Evolutionary conservation across 2,797 vertebrate species (phyloP), one percentile per base, ranked within the genome.

Genomic region (Pagetopsis macropterus): DNA sequence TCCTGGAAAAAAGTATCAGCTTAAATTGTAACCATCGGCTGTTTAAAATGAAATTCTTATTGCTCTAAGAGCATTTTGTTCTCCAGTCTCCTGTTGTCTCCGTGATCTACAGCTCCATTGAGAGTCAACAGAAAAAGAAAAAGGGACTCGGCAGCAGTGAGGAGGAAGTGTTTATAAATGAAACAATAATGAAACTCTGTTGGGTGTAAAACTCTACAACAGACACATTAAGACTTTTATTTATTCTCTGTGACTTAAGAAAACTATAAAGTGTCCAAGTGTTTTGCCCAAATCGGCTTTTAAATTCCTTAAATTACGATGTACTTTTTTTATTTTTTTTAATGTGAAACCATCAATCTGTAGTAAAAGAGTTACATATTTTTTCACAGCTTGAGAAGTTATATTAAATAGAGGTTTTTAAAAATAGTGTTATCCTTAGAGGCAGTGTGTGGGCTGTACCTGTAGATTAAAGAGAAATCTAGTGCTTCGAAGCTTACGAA

Each of bases 41-140:
- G 58, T 73, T 80, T 50, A 57, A 80, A 79, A 76, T 57, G 0
- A 50, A 16, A 15, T 54, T 78, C 48, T 57, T 51, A 44, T 16
- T 19, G 15, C 69, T 49, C 21, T 48, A n/a, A 71, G 71, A 64
- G 51, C 48, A 57, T 64, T 61, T 40, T 13, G 48, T 46, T 59
- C 67, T 51, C 51, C 15, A 1, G 52, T 33, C 48, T 62, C 15
- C 12, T 48, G 15, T 27, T 57, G 48, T 66, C 41, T 57, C 16
- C 14, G 43, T 45, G 46, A 72, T 41, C 27, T 65, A 60, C 4
- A 8, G n/a, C 37, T 75, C 65, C n/a, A 21, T 0, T 10, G 48
- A 68, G 59, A 58, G 52, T 46, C 1, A 54, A 27, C 31, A 8
- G 40, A 41, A n/a, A 40, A 48, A 56, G 27, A 37, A 37, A 9